Conservation (phyloP, 2,113 vertebrate genomes). For the Lepidothrix coronata region DNA sequence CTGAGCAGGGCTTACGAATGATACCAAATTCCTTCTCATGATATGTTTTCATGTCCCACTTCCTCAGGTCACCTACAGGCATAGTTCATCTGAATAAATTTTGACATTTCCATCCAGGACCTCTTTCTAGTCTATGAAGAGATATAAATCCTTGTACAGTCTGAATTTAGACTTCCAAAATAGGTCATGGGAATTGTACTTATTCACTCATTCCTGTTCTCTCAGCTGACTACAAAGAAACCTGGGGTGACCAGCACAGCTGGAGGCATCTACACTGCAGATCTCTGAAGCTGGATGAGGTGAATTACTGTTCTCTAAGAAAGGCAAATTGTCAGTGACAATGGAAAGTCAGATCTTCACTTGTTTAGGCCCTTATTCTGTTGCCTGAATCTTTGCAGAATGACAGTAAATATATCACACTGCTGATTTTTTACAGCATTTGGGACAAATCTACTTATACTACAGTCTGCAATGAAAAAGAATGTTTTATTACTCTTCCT, state of each 20-base stretch:
- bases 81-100: not conserved
- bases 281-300: not conserved
- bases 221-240: slow-evolving; percentile 13
- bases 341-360: not conserved
- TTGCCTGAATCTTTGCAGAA: not conserved
- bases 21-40: not conserved
- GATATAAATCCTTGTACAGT: not conserved
- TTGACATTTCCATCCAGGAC: not conserved
- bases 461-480: not conserved
- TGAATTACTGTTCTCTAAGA: not conserved
- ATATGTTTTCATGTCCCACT: not conserved
- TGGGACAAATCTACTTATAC: not conserved
- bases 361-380: not conserved
- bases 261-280: not conserved
- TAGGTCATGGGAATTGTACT: slow-evolving; percentile 34
- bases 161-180: slow-evolving; percentile 40
- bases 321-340: not conserved
- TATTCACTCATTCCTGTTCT: not conserved
- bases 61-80: not conserved
- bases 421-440: not conserved
- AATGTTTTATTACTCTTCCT: not conserved
- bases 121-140: not conserved
- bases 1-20: not conserved
- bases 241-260: not conserved
- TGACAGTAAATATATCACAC: not conserved